Evolutionary conservation across 2,888 invertebrate genomes (phyloP), one percentile per base, ranked within the genome.

Genomic region (Melipona bicolor): DNA sequence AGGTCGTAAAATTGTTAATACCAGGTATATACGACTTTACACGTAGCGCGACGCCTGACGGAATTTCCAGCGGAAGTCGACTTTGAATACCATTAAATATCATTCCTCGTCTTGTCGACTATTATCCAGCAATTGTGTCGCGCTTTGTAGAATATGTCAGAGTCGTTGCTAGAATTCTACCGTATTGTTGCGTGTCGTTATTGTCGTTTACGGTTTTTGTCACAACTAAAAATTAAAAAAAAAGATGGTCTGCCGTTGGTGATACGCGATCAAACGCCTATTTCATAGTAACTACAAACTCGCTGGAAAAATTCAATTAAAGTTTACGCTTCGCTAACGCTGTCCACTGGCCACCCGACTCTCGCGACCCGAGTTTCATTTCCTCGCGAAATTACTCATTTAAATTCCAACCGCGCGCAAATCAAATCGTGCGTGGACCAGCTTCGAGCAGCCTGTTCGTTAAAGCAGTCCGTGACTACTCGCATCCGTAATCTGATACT

Each of bases 1-100:
- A 71, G 65, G 67, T 83, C 88, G 85, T 90, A 89, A 90, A 90
- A 84, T 83, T 75, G 78, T 84, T 89, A 84, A 82, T 83, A 79
- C 73, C 67, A 52, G 54, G 21, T 65, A 13, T n/a, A 24, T 59
- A 67, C 49, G 71, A 54, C 24, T 62, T 79, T 56, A 50, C 85
- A 70, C 59, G 32, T 73, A 50, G 73, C 52, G 54, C 59, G 69
- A 61, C 59, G 50, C 56, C 54, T 73, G 49, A 32, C 49, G 49
- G 52, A 78, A 64, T 74, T 65, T 78, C 59, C 65, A 73, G 72
- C 69, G 77, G 36, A 43, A 69, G 59, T 65, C 68, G n/a, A 21
- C 43, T 70, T 56, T 52, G 64, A 68, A 27, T 43, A 59, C 64
- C 64, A 70, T 81, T 76, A 77, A 75, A 76, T 62, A 67, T 73